Evolutionary conservation across 2,888 invertebrate species (phyloP).

Genomic region (Cyclophora punctaria): DNA sequence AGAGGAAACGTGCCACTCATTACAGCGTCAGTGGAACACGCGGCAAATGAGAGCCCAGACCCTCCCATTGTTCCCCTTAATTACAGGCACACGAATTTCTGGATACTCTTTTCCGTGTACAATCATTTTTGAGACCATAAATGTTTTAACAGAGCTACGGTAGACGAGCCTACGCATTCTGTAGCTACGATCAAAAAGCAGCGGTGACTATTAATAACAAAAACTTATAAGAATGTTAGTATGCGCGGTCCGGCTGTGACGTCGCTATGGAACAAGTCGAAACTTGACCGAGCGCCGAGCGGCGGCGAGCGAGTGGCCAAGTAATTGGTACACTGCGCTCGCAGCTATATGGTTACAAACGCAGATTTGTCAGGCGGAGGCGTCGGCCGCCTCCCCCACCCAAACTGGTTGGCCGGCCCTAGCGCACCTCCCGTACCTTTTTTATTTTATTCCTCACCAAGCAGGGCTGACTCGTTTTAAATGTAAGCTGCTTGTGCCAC

Average conservation of each 20-base stretch:
- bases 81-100: slow-evolving; percentile 25
- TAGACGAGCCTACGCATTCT: slow-evolving; percentile 31
- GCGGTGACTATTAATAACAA: slow-evolving; percentile 2
- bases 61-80: slow-evolving; percentile 32
- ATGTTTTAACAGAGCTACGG: slow-evolving; percentile 23
- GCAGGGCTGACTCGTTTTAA: slow-evolving; percentile 46
- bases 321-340: slow-evolving; percentile 23
- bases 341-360: slow-evolving; percentile 40
- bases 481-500: slow-evolving; percentile 3
- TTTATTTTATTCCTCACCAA: slow-evolving; percentile 52
- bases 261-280: slow-evolving; percentile 43
- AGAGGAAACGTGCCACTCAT: slow-evolving; percentile 41
- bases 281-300: slow-evolving; percentile 47
- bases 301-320: slow-evolving; percentile 15
- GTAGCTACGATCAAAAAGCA: slow-evolving; percentile 16
- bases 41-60: slow-evolving; percentile 20
- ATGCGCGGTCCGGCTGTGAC: slow-evolving; percentile 8
- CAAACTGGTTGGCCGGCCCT: slow-evolving; percentile 67
- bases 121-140: slow-evolving; percentile 3
- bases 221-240: slow-evolving; percentile 3
- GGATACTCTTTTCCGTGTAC: slow-evolving; percentile 8
- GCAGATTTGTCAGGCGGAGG: slow-evolving; percentile 70
- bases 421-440: slow-evolving; percentile 45
- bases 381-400: slow-evolving; percentile 46
- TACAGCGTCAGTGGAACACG: slow-evolving; percentile 29